Base-by-base conservation (phyloP, 2,113 vertebrate genomes). In the Pluvianellus socialis region DNA sequence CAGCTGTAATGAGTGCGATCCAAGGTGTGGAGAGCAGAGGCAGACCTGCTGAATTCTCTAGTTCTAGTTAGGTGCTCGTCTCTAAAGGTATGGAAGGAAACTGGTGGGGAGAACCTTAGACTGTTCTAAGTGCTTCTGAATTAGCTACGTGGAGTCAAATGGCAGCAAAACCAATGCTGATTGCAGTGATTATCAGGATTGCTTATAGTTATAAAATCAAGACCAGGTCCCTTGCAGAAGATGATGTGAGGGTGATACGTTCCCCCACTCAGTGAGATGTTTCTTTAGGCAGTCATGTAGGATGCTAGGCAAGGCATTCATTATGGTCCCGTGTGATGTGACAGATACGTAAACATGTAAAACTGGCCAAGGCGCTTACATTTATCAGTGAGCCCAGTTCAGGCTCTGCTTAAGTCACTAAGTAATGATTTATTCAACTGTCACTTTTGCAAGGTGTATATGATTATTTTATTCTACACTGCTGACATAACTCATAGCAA, bases 161-260 rank as follows among this genome's bases (percentile, higher is more conserved):
- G 33, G 18, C 47, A 71, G 24, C 18, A 59, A 56, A 79, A 35
- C 14, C 6, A 0, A 22, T 33, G 6, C 5, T 79, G 49, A 26
- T 92, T 66, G 23, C 17, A 24, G 7, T 38, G n/a, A 35, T 59
- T 66, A 30, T 56, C 26, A 49, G 33, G 38, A 33, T 74, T 65
- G 5, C 9, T 83, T 68, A 5, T 14, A 74, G 42, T 77, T 76
- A 74, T 70, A 47, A 10, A 91, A 50, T 71, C 28, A 68, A 72
- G 53, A 59, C 23, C 32, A 35, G 7, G 45, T 72, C 14, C 15
- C 11, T 82, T 88, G n/a, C 47, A 77, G 28, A 82, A 55, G 26
- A 17, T 82, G 12, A 19, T 44, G 2, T 40, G 8, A 19, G 7
- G 21, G 4, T 63, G 38, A 10, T 67, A 33, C 0, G 20, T 44